These are phyloP conservation scores for Leucophenga maculata DNA, from an alignment of 2,888 invertebrate genomes.

Conservation along the genomic window DNA sequence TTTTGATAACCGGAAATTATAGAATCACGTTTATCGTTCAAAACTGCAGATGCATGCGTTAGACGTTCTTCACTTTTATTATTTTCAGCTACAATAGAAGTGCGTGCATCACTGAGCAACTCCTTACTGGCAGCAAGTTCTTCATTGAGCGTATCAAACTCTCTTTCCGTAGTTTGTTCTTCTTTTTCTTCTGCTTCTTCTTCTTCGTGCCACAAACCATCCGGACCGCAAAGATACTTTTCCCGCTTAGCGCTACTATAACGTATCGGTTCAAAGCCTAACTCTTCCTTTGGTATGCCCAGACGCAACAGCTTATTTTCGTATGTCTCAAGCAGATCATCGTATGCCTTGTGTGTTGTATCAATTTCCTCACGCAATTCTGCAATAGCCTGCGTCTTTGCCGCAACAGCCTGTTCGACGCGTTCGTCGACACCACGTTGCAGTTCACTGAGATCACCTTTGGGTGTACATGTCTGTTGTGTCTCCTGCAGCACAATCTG, in stretches of 20 bases:
- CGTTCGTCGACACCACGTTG: constrained; percentile 74
- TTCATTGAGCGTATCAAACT: no score
- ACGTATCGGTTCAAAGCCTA: constrained; percentile 84
- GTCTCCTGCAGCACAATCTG: constrained; percentile 81
- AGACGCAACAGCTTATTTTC: constrained; percentile 85
- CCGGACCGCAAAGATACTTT: constrained; percentile 80
- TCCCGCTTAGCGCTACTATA: constrained; percentile 35
- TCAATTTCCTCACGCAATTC: constrained; percentile 88
- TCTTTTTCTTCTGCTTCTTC: no score
- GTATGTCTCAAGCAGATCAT: constrained; percentile 85
- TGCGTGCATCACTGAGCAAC: no score
- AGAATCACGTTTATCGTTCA: no score
- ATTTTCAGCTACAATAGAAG: no score
- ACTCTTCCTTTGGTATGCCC: constrained; percentile 84
- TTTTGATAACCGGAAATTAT: no score
- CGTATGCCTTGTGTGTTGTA: constrained; percentile 86
- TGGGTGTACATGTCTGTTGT: constrained; percentile 74
- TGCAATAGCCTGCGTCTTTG: constrained; percentile 86
- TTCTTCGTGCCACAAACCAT: constrained; percentile 78
- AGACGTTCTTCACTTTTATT: no score
- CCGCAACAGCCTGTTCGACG: constrained; percentile 80
- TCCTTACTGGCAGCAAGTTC: no score
- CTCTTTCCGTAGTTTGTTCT: no score
- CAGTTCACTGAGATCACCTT: constrained; percentile 46
- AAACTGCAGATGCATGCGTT: no score